Base-by-base conservation (phyloP, 1,140 invertebrate genomes). In the Wasmannia auropunctata region DNA sequence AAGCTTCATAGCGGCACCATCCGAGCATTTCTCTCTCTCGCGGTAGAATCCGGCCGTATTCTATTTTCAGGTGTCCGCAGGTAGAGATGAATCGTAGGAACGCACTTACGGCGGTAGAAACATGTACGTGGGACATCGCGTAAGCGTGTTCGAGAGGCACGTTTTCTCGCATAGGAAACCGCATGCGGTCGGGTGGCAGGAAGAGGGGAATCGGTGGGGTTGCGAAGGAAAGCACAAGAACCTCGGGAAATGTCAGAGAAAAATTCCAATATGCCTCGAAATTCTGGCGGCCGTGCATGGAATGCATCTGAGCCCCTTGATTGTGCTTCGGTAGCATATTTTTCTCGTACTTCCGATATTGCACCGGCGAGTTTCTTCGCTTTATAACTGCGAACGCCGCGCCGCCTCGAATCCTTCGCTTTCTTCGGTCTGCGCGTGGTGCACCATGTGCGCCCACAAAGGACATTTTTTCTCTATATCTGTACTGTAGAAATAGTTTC, bases 221-320 rank as follows among this genome's bases (percentile, higher is more conserved):
- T 46, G 80, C 31, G 80, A 77, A 65, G 86, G 31, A 74, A 76
- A 80, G 65, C 63, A 67, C 63, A 74, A 76, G 54, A 80, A 79
- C 60, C 77, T 74, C 72, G 65, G 62, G 76, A 87, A 87, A 88
- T 89, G 91, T 86, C 85, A 87, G 85, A 74, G 88, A 92, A 91
- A 92, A 91, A 93, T 93, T 92, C 92, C 92, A 93, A 93, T 93
- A 93, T 93, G 92, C 90, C 87, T 91, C 81, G 92, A 91, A 89
- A 91, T 87, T 91, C 89, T 83, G 65, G 86, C 76, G 91, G 86
- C 88, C 92, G 92, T 92, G 92, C 90, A 87, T 86, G 89, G 92
- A 93, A 93, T 93, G 92, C 90, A 92, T 92, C 90, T 89, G 79
- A 75, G 86, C 89, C 88, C 90, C 92, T 92, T 93, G 92, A 92